Conservation (phyloP, 2,113 vertebrate genomes). For the Pimephales promelas region DNA sequence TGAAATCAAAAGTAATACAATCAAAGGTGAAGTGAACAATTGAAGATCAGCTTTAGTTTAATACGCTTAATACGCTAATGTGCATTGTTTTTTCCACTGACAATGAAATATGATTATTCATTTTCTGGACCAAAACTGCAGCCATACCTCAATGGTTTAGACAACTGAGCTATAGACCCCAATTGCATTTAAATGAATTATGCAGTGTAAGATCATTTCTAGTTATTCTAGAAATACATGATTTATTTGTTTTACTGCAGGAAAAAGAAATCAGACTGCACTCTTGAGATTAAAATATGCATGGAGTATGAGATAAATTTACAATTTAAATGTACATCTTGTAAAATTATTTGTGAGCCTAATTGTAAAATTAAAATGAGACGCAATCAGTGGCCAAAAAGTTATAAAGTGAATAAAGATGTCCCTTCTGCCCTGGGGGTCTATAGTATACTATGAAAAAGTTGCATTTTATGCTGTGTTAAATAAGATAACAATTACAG, state of each 20-base stretch:
- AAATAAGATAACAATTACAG: conserved; percentile 29
- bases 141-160: conserved; percentile 46
- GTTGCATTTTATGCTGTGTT: conserved; percentile 18
- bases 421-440: neutral
- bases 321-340: neutral
- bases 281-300: neutral
- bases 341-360: neutral
- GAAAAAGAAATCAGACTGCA: neutral
- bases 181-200: conserved; percentile 22
- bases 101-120: conserved; percentile 64
- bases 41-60: conserved; percentile 8
- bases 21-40: conserved; percentile 10
- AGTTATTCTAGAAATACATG: neutral
- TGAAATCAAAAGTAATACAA: conserved; percentile 11
- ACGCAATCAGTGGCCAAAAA: neutral
- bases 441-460: conserved; percentile 15
- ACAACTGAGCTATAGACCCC: conserved; percentile 2
- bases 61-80: conserved; percentile 46
- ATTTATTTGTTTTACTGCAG: neutral
- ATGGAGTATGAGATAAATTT: neutral
- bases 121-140: conserved; percentile 51
- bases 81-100: conserved; percentile 51
- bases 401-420: neutral
- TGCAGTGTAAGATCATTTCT: neutral
- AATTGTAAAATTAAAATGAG: conserved; percentile 7